Base-by-base conservation (phyloP, 1,140 invertebrate species). In the Adoxophyes honmai region DNA sequence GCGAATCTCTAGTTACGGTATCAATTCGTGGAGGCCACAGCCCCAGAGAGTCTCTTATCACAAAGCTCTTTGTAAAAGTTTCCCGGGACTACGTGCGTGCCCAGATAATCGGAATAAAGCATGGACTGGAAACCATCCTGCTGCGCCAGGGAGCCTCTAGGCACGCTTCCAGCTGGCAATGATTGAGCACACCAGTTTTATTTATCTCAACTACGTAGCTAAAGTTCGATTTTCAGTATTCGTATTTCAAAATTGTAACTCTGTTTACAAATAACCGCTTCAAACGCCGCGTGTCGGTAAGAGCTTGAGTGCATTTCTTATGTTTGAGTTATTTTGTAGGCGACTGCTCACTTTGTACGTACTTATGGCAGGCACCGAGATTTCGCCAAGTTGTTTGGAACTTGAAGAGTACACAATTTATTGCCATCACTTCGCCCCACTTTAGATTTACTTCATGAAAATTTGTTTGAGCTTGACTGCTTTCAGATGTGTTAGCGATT, bases 251-350 rank as follows among this genome's bases (percentile, higher is more conserved):
- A n/a, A n/a, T n/a, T n/a, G n/a, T n/a, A n/a, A 15, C 11, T 16
- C 39, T 44, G 39, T 44, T 44, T 44, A 44, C 39, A 44, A 44
- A 44, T 44, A 44, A 15, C 37, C 37, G 21, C 39, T 14, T 44
- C 39, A 44, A 44, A 37, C 28, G 52, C 11, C 33, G 34, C 34
- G 28, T n/a, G n/a, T n/a, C 11, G 52, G 52, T 34, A 37, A 44
- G 21, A 44, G 39, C 39, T 39, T 64, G 59, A 63, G 58, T 39
- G 62, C 51, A 68, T 59, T 62, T 58, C 57, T 68, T 61, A 55
- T 64, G 55, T 61, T 70, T 63, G 55, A 64, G 68, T 67, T 65
- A 68, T 73, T 73, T 68, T 64, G 59, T 60, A 68, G 70, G 54
- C 35, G 60, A 59, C 52, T 66, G 64, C 62, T 63, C 59, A 51